Percentiles rank a stretch among this genome's conserved stretches.
These are phyloP conservation scores for Pituophis catenifer DNA, from an alignment of 2,113 vertebrate genomes.

Conservation along the genomic window DNA sequence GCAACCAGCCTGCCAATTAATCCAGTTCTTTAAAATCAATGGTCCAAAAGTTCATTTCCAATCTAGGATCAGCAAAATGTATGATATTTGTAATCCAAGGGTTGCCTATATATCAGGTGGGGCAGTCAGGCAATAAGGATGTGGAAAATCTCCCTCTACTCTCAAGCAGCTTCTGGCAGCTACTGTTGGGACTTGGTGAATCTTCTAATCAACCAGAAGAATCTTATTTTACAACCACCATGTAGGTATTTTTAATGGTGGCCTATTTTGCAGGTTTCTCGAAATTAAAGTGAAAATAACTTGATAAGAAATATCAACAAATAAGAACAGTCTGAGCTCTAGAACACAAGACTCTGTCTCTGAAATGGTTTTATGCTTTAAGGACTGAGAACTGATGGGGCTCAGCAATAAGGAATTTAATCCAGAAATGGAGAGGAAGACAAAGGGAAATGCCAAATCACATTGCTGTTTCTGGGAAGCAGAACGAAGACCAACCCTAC, in stretches of 20 bases:
- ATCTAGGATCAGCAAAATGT: neutral
- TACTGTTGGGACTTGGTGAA: neutral
- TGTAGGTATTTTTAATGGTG: neutral
- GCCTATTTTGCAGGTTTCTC: neutral
- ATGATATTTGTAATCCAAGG: neutral
- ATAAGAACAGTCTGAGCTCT: neutral
- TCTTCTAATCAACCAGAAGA: neutral
- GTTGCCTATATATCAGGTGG: too few species aligned
- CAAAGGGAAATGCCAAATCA: neutral
- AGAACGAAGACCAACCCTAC: neutral
- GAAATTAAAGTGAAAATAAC: neutral
- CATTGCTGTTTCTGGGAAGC: neutral
- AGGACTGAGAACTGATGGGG: neutral
- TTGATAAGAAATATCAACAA: neutral
- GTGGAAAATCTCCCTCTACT: neutral
- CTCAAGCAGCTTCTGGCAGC: neutral
- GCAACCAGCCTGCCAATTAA: neutral
- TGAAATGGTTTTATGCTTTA: neutral
- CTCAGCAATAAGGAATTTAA: neutral
- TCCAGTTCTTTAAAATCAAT: neutral
- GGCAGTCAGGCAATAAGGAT: neutral
- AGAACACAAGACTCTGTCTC: neutral
- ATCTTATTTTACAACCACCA: neutral
- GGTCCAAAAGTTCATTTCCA: neutral
- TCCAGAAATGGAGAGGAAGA: neutral